phyloP scores from a whole-genome alignment of 2,797 vertebrate genomes.

The Sparus aurata region DNA sequence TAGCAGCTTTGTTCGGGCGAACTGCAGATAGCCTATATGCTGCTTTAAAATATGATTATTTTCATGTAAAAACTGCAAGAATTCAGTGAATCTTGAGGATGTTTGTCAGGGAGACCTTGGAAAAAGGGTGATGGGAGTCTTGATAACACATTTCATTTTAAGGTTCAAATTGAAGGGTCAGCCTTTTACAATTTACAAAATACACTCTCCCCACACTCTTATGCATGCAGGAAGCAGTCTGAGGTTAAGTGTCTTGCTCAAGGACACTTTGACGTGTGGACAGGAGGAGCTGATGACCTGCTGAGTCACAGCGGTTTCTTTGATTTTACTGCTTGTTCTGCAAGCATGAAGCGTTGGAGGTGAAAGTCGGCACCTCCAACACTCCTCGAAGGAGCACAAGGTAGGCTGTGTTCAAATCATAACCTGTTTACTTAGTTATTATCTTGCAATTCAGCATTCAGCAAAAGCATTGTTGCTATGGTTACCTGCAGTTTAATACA shows the following conservation, averaged over 20 bases:
- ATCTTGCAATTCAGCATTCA: background rate
- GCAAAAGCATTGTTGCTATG: conserved; percentile 25
- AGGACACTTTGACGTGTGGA: background rate
- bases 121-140: background rate
- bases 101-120: background rate
- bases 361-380: background rate
- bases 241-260: background rate
- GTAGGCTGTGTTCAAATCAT: background rate
- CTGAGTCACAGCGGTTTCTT: background rate
- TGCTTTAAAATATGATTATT: background rate
- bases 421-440: background rate
- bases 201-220: background rate
- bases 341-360: background rate
- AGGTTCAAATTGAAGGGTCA: background rate
- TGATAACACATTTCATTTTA: background rate
- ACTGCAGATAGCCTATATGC: background rate
- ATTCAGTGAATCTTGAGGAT: background rate
- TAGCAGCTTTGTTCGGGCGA: background rate
- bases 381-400: background rate
- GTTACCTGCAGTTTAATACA: conserved; percentile 24
- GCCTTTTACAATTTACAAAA: background rate
- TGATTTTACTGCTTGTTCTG: background rate
- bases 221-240: background rate
- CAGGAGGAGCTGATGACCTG: background rate
- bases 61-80: background rate